Percentiles rank a stretch among this genome's conserved stretches.
Evolutionary conservation across 2,797 vertebrate species (phyloP).

Genomic region (Emys orbicularis): DNA sequence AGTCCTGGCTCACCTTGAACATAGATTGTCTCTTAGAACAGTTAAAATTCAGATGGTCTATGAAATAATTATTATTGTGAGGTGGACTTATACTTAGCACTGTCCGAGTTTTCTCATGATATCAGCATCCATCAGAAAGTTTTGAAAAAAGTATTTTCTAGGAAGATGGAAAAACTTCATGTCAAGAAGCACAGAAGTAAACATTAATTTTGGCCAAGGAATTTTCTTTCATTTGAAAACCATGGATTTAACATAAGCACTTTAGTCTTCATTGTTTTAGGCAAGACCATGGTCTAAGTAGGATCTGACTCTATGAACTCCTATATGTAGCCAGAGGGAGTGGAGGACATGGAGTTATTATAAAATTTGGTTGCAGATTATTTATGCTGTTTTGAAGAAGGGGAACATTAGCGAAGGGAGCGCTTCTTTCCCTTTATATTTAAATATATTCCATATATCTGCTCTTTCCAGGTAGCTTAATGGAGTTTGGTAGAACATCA

Average conservation of each 20-base stretch:
- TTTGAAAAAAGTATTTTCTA: constrained; percentile 20
- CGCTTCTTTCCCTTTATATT: neutral
- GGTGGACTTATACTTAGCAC: constrained; percentile 24
- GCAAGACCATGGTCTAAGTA: neutral
- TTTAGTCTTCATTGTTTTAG: constrained; percentile 36
- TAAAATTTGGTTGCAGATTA: neutral
- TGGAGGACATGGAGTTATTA: neutral
- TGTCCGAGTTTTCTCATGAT: neutral
- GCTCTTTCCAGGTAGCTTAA: constrained; percentile 8
- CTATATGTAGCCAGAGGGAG: constrained; percentile 15
- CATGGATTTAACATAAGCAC: neutral
- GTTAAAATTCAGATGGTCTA: constrained; percentile 41
- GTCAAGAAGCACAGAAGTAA: neutral
- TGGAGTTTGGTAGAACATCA: neutral
- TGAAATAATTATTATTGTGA: constrained; percentile 40
- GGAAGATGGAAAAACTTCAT: neutral
- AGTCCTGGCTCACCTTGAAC: constrained; percentile 19
- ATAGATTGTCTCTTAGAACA: constrained; percentile 46
- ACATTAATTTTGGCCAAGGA: neutral
- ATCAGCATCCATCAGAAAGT: neutral
- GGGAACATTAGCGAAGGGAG: neutral
- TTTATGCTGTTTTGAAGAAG: constrained; percentile 16
- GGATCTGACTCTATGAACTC: neutral
- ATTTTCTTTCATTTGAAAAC: neutral
- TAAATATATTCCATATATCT: neutral